Percentiles rank a stretch among this genome's conserved stretches.
Evolutionary conservation across 2,888 invertebrate genomes (phyloP).

Genomic region (Bellardia bayeri): DNA sequence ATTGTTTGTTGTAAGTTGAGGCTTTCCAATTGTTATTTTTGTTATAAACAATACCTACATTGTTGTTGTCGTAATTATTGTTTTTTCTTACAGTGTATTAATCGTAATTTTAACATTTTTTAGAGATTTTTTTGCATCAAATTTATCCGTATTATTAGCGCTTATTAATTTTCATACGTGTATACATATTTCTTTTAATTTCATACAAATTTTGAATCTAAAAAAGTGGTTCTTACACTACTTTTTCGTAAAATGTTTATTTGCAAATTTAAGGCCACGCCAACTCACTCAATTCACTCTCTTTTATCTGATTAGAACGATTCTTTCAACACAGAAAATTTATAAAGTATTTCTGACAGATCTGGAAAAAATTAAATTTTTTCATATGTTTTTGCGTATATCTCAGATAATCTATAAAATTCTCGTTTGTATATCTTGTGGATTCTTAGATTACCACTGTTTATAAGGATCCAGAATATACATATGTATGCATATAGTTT

Average conservation of each 20-base stretch:
- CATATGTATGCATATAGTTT: no score
- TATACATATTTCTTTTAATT: slow-evolving; percentile 27
- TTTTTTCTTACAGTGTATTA: slow-evolving; percentile 43
- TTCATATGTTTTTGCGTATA: no score
- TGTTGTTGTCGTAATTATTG: slow-evolving; percentile 3
- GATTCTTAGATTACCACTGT: no score
- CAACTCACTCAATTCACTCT: no score
- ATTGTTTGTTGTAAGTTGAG: neutral
- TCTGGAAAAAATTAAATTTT: no score
- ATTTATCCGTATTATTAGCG: slow-evolving; percentile 25
- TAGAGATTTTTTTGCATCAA: slow-evolving; percentile 59
- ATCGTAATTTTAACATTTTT: slow-evolving; percentile 64
- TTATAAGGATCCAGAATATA: no score
- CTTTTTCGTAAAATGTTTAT: neutral
- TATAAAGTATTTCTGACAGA: no score
- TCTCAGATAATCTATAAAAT: no score
- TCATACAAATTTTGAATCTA: neutral
- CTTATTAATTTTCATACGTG: slow-evolving; percentile 48
- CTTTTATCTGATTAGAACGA: no score
- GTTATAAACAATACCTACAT: neutral
- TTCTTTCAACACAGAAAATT: no score
- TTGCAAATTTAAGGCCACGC: no score
- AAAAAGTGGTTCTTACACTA: neutral
- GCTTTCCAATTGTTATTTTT: neutral
- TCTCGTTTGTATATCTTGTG: no score